Percentiles rank a stretch among this genome's conserved stretches.
These are phyloP conservation scores for Geodia barretti DNA, from an alignment of 37 sponge, comb jelly and placozoan species.

Conservation along the genomic window DNA sequence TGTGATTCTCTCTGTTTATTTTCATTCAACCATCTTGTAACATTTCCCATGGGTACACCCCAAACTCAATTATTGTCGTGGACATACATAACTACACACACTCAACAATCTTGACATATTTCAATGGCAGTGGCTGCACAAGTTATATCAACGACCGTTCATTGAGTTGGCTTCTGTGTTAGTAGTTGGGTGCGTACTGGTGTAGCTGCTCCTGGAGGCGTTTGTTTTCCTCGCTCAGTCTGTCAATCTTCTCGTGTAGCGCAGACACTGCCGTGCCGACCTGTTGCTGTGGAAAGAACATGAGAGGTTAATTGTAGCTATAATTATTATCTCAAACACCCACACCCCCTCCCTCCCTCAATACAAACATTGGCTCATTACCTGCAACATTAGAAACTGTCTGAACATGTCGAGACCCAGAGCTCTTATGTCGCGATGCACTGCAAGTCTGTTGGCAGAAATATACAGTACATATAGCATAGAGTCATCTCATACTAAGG, in stretches of 20 bases:
- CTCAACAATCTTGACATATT: too few species aligned
- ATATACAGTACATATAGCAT: too few species aligned
- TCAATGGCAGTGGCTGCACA: too few species aligned
- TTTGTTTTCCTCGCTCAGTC: slow-evolving; percentile 24
- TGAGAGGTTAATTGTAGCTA: background rate
- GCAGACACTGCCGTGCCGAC: slow-evolving; percentile 32
- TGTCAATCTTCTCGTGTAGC: slow-evolving; percentile 50
- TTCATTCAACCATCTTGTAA: too few species aligned
- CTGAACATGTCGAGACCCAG: slow-evolving; percentile 54
- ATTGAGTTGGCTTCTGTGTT: background rate
- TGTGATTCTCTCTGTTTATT: too few species aligned
- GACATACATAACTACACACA: too few species aligned
- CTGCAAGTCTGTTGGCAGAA: slow-evolving; percentile 17
- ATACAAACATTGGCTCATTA: background rate
- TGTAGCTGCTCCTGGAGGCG: slow-evolving; percentile 34
- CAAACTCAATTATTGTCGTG: too few species aligned
- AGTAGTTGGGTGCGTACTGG: slow-evolving; percentile 61
- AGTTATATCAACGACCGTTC: too few species aligned
- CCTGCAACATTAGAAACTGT: slow-evolving; percentile 50
- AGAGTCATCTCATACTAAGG: too few species aligned
- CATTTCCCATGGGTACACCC: too few species aligned
- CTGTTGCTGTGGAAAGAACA: slow-evolving; percentile 32
- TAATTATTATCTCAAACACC: background rate
- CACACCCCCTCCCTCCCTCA: background rate
- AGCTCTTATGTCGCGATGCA: slow-evolving; percentile 53